These are phyloP conservation scores for Drosophila robusta DNA, from an alignment of 2,888 invertebrate genomes.

Conservation along the genomic window DNA sequence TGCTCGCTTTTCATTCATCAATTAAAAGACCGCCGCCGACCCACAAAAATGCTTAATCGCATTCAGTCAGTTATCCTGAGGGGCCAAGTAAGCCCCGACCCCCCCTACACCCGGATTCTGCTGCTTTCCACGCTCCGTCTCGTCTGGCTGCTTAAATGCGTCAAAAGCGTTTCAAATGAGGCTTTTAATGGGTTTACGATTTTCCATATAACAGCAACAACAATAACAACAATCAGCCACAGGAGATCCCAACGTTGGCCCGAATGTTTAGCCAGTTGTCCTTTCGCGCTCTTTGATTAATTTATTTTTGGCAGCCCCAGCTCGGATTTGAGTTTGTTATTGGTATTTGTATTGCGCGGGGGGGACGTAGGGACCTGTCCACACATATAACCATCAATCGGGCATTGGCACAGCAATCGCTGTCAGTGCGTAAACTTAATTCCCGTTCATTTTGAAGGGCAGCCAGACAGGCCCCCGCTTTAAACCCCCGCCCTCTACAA, in stretches of 20 bases:
- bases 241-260: conserved; percentile 10
- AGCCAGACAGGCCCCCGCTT: conserved; percentile 9
- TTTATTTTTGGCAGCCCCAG: conserved; percentile 45
- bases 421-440: conserved; percentile 51
- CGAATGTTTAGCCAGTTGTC: conserved; percentile 24
- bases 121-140: background rate
- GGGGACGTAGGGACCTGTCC: conserved; percentile 3
- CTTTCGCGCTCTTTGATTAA: conserved; percentile 60
- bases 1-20: conserved; percentile 47
- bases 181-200: conserved; percentile 78
- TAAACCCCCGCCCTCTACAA: background rate
- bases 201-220: conserved; percentile 42
- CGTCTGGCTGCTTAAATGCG: conserved; percentile 46
- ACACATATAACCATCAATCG: conserved; percentile 24
- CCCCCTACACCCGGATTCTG: background rate
- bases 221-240: conserved; percentile 5
- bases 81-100: conserved; percentile 7
- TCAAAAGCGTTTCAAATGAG: conserved; percentile 77
- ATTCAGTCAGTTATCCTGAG: conserved; percentile 22
- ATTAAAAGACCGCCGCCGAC: conserved; percentile 51
- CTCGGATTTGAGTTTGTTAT: conserved; percentile 27
- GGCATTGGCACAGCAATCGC: conserved; percentile 25
- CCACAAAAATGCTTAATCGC: conserved; percentile 51
- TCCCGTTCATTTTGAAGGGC: conserved; percentile 35
- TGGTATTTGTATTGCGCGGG: conserved; percentile 10